phyloP scores from a whole-genome alignment of 1,140 invertebrate genomes.

The Maniola jurtina region DNA sequence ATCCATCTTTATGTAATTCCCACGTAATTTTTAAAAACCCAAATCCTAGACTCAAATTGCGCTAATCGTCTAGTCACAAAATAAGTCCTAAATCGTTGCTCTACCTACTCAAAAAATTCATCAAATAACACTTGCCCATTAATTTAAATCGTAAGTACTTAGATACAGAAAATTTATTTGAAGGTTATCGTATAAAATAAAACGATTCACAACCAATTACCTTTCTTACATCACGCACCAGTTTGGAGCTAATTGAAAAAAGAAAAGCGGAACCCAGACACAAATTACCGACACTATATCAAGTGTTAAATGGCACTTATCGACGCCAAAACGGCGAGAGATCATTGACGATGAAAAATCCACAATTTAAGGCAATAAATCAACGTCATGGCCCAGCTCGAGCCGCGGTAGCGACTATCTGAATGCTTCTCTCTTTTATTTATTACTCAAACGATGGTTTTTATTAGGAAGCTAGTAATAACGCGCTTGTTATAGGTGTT shows the following conservation, averaged over 20 bases:
- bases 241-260: conserved; percentile 74
- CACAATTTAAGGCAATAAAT: conserved; percentile 76
- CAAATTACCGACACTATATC: conserved; percentile 77
- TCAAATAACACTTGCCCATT: neutral
- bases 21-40: too few relatives aligned
- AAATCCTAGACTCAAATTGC: too few relatives aligned
- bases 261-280: conserved; percentile 63
- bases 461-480: conserved; percentile 36
- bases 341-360: conserved; percentile 72
- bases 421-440: conserved; percentile 65
- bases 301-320: conserved; percentile 77
- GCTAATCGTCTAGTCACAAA: too few relatives aligned
- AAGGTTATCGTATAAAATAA: conserved; percentile 38
- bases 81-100: too few relatives aligned
- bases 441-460: conserved; percentile 55
- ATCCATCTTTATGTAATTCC: too few relatives aligned
- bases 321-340: conserved; percentile 66
- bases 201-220: conserved; percentile 44
- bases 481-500: conserved; percentile 9
- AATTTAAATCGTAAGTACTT: neutral
- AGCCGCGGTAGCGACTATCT: conserved; percentile 49
- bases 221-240: conserved; percentile 55
- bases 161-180: conserved; percentile 12
- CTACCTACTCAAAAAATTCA: too few relatives aligned
- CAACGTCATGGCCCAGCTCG: conserved; percentile 47